These are phyloP conservation scores for Leucophora obtusa DNA, from an alignment of 2,888 invertebrate genomes.

Conservation along the genomic window DNA sequence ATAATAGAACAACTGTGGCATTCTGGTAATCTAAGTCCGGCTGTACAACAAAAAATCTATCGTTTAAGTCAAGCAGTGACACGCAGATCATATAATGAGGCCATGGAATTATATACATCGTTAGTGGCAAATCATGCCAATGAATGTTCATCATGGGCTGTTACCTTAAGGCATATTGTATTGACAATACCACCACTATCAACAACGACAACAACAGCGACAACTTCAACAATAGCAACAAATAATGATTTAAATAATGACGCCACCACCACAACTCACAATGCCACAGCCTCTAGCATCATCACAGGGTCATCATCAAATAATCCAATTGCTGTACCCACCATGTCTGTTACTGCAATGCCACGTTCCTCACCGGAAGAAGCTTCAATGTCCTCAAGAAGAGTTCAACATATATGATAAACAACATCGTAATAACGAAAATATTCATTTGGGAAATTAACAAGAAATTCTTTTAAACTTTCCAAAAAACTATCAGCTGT, in stretches of 20 bases:
- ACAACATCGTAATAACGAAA: slow-evolving; percentile 7
- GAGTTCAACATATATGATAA: slow-evolving; percentile 70
- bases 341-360: slow-evolving; percentile 68
- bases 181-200: slow-evolving; percentile 67
- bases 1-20: slow-evolving; percentile 71
- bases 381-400: slow-evolving; percentile 21
- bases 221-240: slow-evolving; percentile 42
- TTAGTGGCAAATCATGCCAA: slow-evolving; percentile 71
- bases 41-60: slow-evolving; percentile 69
- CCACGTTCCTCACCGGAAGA: slow-evolving; percentile 60
- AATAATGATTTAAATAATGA: slow-evolving; percentile 23
- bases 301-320: slow-evolving; percentile 33
- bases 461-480: neutral
- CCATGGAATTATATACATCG: slow-evolving; percentile 70
- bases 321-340: slow-evolving; percentile 58
- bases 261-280: slow-evolving; percentile 42
- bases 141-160: slow-evolving; percentile 70
- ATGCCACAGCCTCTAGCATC: slow-evolving; percentile 46
- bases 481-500: neutral
- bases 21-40: slow-evolving; percentile 67
- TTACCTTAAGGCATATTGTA: slow-evolving; percentile 70
- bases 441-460: neutral
- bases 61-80: slow-evolving; percentile 68
- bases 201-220: slow-evolving; percentile 34
- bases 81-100: slow-evolving; percentile 66